Conservation (phyloP, 1,140 invertebrate species). For the Orchestia grillus region DNA sequence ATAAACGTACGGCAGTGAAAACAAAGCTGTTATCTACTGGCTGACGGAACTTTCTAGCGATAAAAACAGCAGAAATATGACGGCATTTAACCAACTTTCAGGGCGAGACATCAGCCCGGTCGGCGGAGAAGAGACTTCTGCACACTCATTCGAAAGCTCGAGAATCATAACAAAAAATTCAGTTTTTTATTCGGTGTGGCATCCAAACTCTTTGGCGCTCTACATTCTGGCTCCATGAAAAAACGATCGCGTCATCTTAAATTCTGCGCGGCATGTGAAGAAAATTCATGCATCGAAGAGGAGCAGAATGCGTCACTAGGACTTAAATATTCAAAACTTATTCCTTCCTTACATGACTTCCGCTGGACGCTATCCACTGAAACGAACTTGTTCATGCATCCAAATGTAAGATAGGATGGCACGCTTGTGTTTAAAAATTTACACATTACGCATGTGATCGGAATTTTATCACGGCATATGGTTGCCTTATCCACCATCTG, state of each 20-base stretch:
- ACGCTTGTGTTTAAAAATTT: neutral
- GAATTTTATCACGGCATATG: too few relatives aligned
- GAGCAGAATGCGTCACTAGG: neutral
- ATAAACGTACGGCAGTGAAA: neutral
- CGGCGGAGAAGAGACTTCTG: neutral
- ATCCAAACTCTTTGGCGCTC: neutral
- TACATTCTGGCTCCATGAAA: neutral
- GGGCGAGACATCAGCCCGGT: neutral
- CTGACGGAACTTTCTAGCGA: neutral
- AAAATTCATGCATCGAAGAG: too few relatives aligned
- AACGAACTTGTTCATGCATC: neutral
- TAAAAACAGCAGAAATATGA: constrained; percentile 2
- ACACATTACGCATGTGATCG: neutral
- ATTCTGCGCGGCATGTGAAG: neutral
- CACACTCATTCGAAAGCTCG: neutral
- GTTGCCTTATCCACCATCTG: neutral
- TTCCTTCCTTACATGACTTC: neutral
- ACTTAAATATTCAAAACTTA: neutral
- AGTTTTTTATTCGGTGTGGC: neutral
- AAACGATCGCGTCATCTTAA: neutral
- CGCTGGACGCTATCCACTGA: neutral
- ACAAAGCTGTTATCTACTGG: neutral
- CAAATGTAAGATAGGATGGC: neutral
- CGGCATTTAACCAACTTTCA: neutral
- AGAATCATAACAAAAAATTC: neutral